Evolutionary conservation across 2,113 vertebrate species (phyloP).

Genomic region (Cariama cristata): DNA sequence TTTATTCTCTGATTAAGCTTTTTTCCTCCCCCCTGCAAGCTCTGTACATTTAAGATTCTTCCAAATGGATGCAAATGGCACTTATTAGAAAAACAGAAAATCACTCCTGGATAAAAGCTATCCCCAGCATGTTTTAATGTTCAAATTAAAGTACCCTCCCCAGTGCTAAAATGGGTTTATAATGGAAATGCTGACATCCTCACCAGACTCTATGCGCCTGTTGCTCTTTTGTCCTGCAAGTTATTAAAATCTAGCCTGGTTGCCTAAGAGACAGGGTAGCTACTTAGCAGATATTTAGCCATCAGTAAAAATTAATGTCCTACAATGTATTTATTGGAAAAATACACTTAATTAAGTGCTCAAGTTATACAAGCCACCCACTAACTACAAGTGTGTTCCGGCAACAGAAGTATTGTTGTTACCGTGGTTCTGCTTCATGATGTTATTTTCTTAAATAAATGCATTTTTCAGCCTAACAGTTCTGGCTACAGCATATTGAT

Average conservation of each 20-base stretch:
- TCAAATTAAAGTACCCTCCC: slow-evolving; percentile 2
- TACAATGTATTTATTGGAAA: slow-evolving; percentile 49
- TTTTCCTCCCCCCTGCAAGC: neutral
- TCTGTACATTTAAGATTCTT: neutral
- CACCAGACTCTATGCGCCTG: neutral
- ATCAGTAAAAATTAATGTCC: slow-evolving; percentile 67
- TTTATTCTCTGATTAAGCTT: neutral
- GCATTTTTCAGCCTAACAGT: slow-evolving; percentile 25
- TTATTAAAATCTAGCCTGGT: slow-evolving; percentile 50
- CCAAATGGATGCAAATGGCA: slow-evolving; percentile 33
- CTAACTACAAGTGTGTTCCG: slow-evolving; percentile 40
- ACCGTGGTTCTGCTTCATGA: neutral
- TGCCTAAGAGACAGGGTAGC: slow-evolving; percentile 56
- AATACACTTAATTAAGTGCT: slow-evolving; percentile 52
- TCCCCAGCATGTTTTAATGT: slow-evolving; percentile 27
- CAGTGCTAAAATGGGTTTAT: slow-evolving; percentile 4
- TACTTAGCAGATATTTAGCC: slow-evolving; percentile 61
- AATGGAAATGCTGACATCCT: slow-evolving; percentile 50
- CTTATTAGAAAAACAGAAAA: slow-evolving; percentile 28
- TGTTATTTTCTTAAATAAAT: slow-evolving; percentile 61
- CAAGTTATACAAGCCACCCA: slow-evolving; percentile 52
- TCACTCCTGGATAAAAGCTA: neutral
- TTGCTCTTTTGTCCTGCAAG: slow-evolving; percentile 30
- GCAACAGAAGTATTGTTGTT: slow-evolving; percentile 46
- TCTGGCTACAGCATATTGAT: slow-evolving; percentile 36